Percentiles rank a stretch among this genome's conserved stretches.
Conservation (phyloP, 2,888 invertebrate species). For the Ceraclea dissimilis region DNA sequence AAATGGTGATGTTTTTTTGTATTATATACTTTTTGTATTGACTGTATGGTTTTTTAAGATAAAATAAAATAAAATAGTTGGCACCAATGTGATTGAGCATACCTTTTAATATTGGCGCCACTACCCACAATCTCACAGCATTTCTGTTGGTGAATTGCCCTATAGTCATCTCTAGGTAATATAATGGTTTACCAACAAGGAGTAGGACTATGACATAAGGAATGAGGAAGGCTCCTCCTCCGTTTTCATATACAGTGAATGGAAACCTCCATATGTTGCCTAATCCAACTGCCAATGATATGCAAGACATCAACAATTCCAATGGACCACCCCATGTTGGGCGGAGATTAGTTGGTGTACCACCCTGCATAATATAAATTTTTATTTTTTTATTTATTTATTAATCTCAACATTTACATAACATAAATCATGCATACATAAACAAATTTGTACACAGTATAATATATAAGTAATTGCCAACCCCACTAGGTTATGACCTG, state of each 20-base stretch:
- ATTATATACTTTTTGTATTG: no score
- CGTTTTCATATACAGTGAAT: slow-evolving; percentile 50
- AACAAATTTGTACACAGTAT: no score
- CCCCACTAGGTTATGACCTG: no score
- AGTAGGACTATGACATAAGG: slow-evolving; percentile 64
- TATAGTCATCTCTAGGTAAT: slow-evolving; percentile 73
- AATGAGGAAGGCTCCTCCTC: slow-evolving; percentile 66
- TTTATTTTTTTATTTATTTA: no score
- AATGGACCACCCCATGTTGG: slow-evolving; percentile 55
- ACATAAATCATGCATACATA: no score
- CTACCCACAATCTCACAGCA: slow-evolving; percentile 61
- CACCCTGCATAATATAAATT: no score
- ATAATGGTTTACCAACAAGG: slow-evolving; percentile 70
- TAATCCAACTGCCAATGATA: slow-evolving; percentile 64
- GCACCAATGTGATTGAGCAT: slow-evolving; percentile 7
- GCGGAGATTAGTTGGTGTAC: slow-evolving; percentile 28
- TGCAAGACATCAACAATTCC: slow-evolving; percentile 68
- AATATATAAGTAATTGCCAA: no score
- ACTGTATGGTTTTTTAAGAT: no score
- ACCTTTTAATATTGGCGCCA: slow-evolving; percentile 75
- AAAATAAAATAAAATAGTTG: no score
- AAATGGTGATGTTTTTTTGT: no score
- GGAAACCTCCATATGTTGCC: slow-evolving; percentile 60
- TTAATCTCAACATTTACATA: no score
- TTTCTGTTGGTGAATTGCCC: slow-evolving; percentile 80